Percentiles rank a stretch among this genome's conserved stretches.
Evolutionary conservation across 2,797 vertebrate genomes (phyloP).

Genomic region (Zalophus californianus): DNA sequence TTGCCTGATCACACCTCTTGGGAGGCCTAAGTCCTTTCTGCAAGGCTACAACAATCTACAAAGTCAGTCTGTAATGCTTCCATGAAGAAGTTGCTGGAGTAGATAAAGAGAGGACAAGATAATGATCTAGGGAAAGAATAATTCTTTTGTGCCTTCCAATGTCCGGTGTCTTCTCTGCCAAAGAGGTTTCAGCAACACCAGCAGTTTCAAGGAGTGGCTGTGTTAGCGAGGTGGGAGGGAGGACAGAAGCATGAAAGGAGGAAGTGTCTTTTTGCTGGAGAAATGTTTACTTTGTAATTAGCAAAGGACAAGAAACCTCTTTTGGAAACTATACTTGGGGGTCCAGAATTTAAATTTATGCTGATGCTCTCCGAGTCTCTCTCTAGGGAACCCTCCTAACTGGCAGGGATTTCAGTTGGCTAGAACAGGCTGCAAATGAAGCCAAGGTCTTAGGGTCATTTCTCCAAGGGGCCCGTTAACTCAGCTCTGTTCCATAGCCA

Average conservation of each 20-base stretch:
- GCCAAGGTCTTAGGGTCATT: conserved; percentile 78
- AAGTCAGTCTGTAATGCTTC: not conserved
- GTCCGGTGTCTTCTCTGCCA: conserved; percentile 24
- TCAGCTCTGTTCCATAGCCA: conserved; percentile 66
- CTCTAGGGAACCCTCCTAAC: conserved; percentile 78
- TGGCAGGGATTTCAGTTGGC: conserved; percentile 78
- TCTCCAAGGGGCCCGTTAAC: conserved; percentile 70
- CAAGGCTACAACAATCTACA: not conserved
- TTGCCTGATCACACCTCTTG: not conserved
- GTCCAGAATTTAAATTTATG: conserved; percentile 81
- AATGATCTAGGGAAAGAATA: conserved; percentile 63
- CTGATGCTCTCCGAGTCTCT: conserved; percentile 72
- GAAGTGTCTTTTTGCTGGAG: conserved; percentile 74
- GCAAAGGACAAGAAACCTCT: conserved; percentile 68
- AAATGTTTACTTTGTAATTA: conserved; percentile 83
- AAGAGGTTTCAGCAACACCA: conserved; percentile 62
- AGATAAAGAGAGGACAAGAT: conserved; percentile 59
- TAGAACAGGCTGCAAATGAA: conserved; percentile 46
- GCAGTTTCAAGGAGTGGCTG: conserved; percentile 60
- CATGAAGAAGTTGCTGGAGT: conserved; percentile 29
- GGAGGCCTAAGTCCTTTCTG: not conserved
- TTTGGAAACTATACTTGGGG: conserved; percentile 80
- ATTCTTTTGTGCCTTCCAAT: conserved; percentile 66
- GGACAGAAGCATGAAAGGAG: conserved; percentile 63
- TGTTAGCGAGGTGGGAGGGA: not conserved